phyloP scores from a whole-genome alignment of 2,888 invertebrate species.

The Xanthostigma xanthostigma region DNA sequence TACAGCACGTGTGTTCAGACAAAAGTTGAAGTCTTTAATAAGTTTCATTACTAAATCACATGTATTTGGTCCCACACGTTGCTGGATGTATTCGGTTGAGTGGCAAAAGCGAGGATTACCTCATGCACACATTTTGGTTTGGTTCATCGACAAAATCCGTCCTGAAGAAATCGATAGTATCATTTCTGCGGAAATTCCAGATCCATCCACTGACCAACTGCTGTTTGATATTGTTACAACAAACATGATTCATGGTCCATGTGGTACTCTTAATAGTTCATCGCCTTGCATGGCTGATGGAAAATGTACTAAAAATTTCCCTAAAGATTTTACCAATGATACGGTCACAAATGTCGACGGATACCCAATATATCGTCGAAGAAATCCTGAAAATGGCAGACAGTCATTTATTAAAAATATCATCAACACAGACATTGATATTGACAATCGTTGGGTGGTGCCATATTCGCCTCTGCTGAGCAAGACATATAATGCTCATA shows the following conservation, averaged over 20 bases:
- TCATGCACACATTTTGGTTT: slow-evolving; percentile 20
- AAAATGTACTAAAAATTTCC: slow-evolving; percentile 13
- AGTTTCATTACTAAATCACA: slow-evolving; percentile 12
- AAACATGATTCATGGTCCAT: slow-evolving; percentile 25
- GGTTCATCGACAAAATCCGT: slow-evolving; percentile 17
- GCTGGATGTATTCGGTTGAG: slow-evolving; percentile 19
- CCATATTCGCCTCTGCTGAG: slow-evolving; percentile 16
- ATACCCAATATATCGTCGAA: slow-evolving; percentile 21
- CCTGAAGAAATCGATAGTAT: slow-evolving; percentile 20
- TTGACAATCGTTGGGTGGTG: slow-evolving; percentile 18
- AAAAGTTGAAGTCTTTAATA: slow-evolving; percentile 15
- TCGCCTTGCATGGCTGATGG: slow-evolving; percentile 17
- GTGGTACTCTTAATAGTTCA: slow-evolving; percentile 16
- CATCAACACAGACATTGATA: slow-evolving; percentile 8
- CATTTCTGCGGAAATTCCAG: slow-evolving; percentile 21
- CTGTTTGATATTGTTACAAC: slow-evolving; percentile 17
- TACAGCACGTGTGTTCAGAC: slow-evolving; percentile 15
- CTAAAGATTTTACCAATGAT: slow-evolving; percentile 14
- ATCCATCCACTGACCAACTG: slow-evolving; percentile 16
- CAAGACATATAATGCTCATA: slow-evolving; percentile 18
- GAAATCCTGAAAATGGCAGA: slow-evolving; percentile 15
- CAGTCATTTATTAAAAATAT: slow-evolving; percentile 9
- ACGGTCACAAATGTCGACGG: slow-evolving; percentile 21
- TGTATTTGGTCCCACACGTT: slow-evolving; percentile 16
- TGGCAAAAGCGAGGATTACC: slow-evolving; percentile 20